Evolutionary conservation across 2,888 invertebrate species (phyloP).

Genomic region (Agonopterix subpropinquella): DNA sequence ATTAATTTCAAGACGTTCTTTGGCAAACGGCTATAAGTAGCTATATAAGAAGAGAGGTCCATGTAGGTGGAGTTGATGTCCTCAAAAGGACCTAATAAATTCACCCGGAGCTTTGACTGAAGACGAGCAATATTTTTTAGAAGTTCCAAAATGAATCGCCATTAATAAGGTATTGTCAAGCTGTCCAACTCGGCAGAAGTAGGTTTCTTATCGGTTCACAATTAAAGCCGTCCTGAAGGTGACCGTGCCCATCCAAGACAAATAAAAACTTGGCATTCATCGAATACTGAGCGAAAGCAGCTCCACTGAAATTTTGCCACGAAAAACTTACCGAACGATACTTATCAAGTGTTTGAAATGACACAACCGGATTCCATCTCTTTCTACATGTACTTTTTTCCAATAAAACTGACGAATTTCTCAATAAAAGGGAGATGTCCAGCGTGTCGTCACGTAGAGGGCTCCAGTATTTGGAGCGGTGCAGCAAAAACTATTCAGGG

Average conservation of each 20-base stretch:
- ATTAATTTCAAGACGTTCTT: too few species aligned
- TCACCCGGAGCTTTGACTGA: background rate
- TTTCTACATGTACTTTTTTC: slow-evolving; percentile 56
- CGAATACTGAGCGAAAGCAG: slow-evolving; percentile 63
- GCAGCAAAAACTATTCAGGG: slow-evolving; percentile 73
- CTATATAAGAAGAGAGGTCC: too few species aligned
- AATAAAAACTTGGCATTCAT: slow-evolving; percentile 61
- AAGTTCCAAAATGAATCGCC: slow-evolving; percentile 34
- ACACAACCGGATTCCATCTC: slow-evolving; percentile 70
- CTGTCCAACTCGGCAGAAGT: slow-evolving; percentile 37
- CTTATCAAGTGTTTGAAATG: slow-evolving; percentile 77
- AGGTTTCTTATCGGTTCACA: slow-evolving; percentile 65
- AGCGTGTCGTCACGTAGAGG: slow-evolving; percentile 66
- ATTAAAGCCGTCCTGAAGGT: slow-evolving; percentile 67
- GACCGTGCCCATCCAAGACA: slow-evolving; percentile 58
- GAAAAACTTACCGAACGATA: slow-evolving; percentile 64
- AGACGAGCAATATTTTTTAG: slow-evolving; percentile 18
- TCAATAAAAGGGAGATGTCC: slow-evolving; percentile 74
- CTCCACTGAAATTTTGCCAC: slow-evolving; percentile 60
- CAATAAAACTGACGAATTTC: slow-evolving; percentile 75
- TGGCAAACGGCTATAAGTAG: too few species aligned
- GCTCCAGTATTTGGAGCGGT: slow-evolving; percentile 70
- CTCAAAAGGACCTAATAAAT: background rate
- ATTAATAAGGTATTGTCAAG: slow-evolving; percentile 51
- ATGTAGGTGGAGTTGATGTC: background rate